Conservation (phyloP, 2,888 invertebrate genomes). For the Rhodophaea formosa region DNA sequence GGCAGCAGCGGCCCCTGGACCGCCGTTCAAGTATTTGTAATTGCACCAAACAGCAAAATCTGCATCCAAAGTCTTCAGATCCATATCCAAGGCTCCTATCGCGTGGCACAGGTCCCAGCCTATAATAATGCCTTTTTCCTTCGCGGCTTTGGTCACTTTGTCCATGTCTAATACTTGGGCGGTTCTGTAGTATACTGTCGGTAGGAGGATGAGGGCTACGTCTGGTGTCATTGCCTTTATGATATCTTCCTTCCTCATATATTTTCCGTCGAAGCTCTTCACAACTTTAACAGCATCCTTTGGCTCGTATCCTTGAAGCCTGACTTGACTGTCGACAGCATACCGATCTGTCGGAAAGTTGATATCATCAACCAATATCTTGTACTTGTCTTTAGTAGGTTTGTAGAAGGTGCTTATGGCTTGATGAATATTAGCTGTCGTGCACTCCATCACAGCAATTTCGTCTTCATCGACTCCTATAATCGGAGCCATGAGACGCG, state of each 20-base stretch:
- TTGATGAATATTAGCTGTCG: constrained; percentile 63
- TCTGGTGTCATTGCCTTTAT: constrained; percentile 65
- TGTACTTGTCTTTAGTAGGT: constrained; percentile 54
- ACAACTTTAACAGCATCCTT: constrained; percentile 63
- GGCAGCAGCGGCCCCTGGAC: constrained; percentile 58
- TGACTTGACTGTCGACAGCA: constrained; percentile 65
- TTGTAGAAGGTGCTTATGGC: constrained; percentile 63
- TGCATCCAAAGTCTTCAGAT: constrained; percentile 55
- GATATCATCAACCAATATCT: constrained; percentile 63
- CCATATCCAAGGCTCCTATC: constrained; percentile 56
- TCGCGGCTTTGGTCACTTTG: constrained; percentile 55
- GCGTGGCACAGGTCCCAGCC: constrained; percentile 71
- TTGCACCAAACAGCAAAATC: constrained; percentile 73
- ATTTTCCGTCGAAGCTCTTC: constrained; percentile 42
- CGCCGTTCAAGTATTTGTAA: constrained; percentile 69
- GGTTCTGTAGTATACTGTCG: constrained; percentile 59
- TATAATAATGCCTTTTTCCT: constrained; percentile 50
- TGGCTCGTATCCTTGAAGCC: constrained; percentile 56
- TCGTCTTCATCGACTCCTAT: constrained; percentile 59
- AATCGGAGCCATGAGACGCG: constrained; percentile 57
- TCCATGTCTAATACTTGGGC: constrained; percentile 64
- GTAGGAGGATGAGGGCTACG: constrained; percentile 54
- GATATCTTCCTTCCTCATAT: constrained; percentile 56
- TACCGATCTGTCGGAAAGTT: constrained; percentile 70
- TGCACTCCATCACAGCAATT: constrained; percentile 49